Base-by-base conservation (phyloP, 2,113 vertebrate genomes). In the Ctenomys sociabilis region DNA sequence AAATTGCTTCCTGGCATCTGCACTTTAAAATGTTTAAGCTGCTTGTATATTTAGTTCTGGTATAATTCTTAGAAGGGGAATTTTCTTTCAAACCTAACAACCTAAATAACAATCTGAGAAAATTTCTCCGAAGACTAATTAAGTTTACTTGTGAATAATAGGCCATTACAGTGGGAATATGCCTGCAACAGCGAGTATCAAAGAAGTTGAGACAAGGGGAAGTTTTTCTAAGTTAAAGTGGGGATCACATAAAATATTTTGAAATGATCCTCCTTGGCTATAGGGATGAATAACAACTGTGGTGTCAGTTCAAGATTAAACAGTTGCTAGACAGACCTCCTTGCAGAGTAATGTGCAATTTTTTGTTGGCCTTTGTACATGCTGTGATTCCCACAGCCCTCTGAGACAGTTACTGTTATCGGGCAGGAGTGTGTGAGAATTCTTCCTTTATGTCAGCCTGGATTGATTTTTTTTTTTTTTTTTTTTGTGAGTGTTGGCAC, bases 31-130 rank as follows among this genome's bases (percentile, higher is more conserved):
- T 54, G 85, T 40, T 90, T 70, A 45, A 40, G 40, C 40, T 61
- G n/a, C 8, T 80, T 92, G 77, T 80, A 57, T 94, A 54, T 93
- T 90, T 88, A 81, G 24, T 81, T 86, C 66, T 91, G 64, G n/a
- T 63, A 12, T 83, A 59, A 78, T 94, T 92, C 85, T 95, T 88
- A 84, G 17, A 84, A 21, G 59, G 72, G 12, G 14, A 83, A 66
- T 87, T 92, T 52, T 68, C 43, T 61, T 96, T 94, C 16, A 89
- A 93, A 59, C 35, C 45, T n/a, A 21, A 77, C 80, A 75, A 32
- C 28, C 61, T 40, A 30, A 63, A 77, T 73, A 43, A 64, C 45
- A 75, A 35, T 94, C n/a, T n/a, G 26, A 66, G n/a, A 84, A 17
- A 75, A 37, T 28, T 52, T 84, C n/a, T 84, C 66, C 43, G 89